Conservation (phyloP, 2,797 vertebrate species). For the Thaleichthys pacificus region DNA sequence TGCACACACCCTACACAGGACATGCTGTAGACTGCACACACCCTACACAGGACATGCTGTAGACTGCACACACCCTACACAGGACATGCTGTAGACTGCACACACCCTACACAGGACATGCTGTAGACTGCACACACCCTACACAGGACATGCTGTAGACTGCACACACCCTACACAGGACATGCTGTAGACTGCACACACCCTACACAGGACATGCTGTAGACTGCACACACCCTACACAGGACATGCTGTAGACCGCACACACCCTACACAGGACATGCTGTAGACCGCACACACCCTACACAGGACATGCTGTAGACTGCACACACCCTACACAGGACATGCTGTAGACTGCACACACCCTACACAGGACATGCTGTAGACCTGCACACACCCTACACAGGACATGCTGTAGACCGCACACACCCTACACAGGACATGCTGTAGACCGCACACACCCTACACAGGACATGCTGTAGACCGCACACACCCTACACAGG, state of each 20-base stretch:
- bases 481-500: neutral
- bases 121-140: neutral
- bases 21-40: too few species aligned
- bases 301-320: too few species aligned
- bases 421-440: neutral
- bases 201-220: too few species aligned
- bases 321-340: neutral
- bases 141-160: too few species aligned
- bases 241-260: too few species aligned
- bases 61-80: neutral
- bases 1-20: neutral
- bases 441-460: neutral
- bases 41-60: too few species aligned
- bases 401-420: too few species aligned
- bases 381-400: neutral
- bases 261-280: neutral
- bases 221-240: neutral
- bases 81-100: too few species aligned
- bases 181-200: too few species aligned
- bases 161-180: neutral
- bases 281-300: neutral
- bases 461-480: too few species aligned
- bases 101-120: neutral
- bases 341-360: too few species aligned
- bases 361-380: too few species aligned